Percentiles rank a stretch among this genome's conserved stretches.
phyloP scores from a whole-genome alignment of 2,888 invertebrate genomes.

The Helobdella robusta region DNA sequence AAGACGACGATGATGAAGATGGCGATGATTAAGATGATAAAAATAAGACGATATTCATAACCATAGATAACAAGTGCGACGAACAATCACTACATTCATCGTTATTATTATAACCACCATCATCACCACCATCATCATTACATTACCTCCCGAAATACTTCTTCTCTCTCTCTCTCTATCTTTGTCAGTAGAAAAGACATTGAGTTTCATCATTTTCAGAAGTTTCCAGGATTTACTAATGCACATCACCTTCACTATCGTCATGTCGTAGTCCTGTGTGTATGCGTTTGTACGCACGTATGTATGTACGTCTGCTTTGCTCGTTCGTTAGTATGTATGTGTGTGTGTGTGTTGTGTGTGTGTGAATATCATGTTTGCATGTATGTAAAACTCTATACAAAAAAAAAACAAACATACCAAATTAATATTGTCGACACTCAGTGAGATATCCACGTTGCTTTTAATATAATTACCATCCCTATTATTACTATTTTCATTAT shows the following conservation, averaged over 20 bases:
- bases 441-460: slow-evolving; percentile 1
- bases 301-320: not conserved
- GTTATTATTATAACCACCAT: not conserved
- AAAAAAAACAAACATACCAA: not conserved
- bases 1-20: too few species aligned
- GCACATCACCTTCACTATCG: slow-evolving; percentile 12
- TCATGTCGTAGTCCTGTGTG: slow-evolving; percentile 8
- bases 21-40: too few species aligned
- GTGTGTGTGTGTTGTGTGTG: slow-evolving; percentile 3
- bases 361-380: not conserved
- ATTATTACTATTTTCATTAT: not conserved
- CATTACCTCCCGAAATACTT: too few species aligned
- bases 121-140: not conserved
- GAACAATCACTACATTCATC: not conserved
- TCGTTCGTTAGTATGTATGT: not conserved
- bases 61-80: too few species aligned
- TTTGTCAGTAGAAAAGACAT: too few species aligned
- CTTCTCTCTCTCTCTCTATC: too few species aligned
- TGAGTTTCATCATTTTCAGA: too few species aligned
- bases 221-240: slow-evolving; percentile 16
- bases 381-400: not conserved
- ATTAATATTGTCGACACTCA: slow-evolving; percentile 9
- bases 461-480: not conserved
- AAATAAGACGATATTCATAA: too few species aligned
- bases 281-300: not conserved